Base-by-base conservation (phyloP, 1,140 invertebrate species). In the Orchesella cincta region DNA sequence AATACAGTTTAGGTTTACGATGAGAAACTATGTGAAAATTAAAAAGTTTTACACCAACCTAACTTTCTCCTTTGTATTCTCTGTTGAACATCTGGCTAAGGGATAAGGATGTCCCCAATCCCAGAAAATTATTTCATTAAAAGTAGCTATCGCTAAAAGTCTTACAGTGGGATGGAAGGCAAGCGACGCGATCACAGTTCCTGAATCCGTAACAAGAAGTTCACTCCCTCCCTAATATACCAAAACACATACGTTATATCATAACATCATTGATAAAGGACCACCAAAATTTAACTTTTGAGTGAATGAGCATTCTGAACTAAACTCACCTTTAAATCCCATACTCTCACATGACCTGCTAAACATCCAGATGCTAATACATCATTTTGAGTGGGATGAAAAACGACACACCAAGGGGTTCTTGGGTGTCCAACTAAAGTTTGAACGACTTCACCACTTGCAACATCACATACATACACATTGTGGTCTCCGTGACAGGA, bases 401-500 rank as follows among this genome's bases (percentile, higher is more conserved):
- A 96, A 67, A 93, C 93, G 64, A 95, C 90, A 84, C 93, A 94
- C 94, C 94, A 97, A 1, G 94, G 94, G 62, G 93, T 95, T n/a
- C 94, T 87, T 31, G 94, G 93, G 86, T 96, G 94, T 12, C 94
- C 94, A 64, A 89, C 89, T 36, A 96, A 85, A 35, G 91, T 93
- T 81, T 90, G 89, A 26, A 94, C 89, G 85, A 93, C 92, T 84
- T 92, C 92, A 0, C 93, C 93, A 81, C 89, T 94, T 35, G 88
- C 89, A 31, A 95, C 84, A 83, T 96, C 93, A 64, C 91, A 93
- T 18, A 97, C 91, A 84, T 95, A 94, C n/a, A 97, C 91, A 84
- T 93, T 93, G 83, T 96, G 94, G 85, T 97, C 94, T 33, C 94
- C 94, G 88, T 96, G 94, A 0, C 93, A 94, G 3, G 94, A 96